Conservation (phyloP, 2,888 invertebrate genomes). For the Augochlorella aurata region DNA sequence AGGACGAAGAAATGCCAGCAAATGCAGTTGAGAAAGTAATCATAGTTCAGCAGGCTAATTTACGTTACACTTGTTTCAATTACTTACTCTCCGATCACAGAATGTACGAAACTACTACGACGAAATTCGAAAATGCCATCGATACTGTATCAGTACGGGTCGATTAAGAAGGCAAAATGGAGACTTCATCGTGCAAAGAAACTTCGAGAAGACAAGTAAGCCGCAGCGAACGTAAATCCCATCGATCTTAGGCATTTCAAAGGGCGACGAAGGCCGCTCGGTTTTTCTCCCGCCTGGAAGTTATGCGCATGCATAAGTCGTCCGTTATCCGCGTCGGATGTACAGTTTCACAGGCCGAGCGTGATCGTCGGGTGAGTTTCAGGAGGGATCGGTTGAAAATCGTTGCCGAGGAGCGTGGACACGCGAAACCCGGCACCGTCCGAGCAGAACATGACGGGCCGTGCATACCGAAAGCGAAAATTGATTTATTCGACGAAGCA, state of each 20-base stretch:
- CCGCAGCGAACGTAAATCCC: background rate
- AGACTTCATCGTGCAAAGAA: background rate
- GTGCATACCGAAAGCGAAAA: conserved; percentile 64
- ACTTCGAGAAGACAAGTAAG: background rate
- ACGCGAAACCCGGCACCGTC: conserved; percentile 32
- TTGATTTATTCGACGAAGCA: conserved; percentile 57
- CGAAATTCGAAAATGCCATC: background rate
- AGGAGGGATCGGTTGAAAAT: conserved; percentile 11
- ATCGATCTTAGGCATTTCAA: background rate
- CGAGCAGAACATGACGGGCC: conserved; percentile 41
- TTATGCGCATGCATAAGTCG: conserved; percentile 38
- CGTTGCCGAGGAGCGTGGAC: conserved; percentile 5
- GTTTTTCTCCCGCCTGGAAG: conserved; percentile 18
- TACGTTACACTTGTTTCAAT: too few species aligned
- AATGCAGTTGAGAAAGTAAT: too few species aligned
- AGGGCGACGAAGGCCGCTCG: conserved; percentile 5
- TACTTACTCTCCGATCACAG: too few species aligned
- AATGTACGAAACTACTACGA: background rate
- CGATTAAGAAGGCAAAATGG: background rate
- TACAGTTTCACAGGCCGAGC: background rate
- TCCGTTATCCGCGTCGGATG: background rate
- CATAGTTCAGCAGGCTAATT: too few species aligned
- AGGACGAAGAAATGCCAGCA: too few species aligned
- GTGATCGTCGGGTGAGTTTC: background rate
- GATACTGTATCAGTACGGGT: background rate